phyloP scores from a whole-genome alignment of 2,113 vertebrate species.

The Canis aureus region DNA sequence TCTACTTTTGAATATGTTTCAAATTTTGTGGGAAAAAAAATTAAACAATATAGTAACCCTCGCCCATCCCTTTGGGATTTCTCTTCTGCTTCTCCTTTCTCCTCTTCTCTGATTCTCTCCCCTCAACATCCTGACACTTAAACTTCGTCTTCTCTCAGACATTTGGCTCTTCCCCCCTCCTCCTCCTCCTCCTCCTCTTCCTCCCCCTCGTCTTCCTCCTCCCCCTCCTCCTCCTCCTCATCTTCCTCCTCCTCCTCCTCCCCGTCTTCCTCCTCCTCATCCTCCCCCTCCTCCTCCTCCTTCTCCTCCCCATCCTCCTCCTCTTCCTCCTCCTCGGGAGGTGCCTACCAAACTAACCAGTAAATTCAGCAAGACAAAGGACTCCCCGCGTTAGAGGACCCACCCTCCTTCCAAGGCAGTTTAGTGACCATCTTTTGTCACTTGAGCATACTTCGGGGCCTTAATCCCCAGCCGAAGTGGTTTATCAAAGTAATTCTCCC shows the following conservation, averaged over 20 bases:
- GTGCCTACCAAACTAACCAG: not conserved
- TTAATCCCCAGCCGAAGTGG: slow-evolving; percentile 77
- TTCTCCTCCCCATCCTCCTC: no score
- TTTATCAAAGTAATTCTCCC: slow-evolving; percentile 81
- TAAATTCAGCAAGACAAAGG: slow-evolving; percentile 71
- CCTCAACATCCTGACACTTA: not conserved
- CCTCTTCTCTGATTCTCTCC: not conserved
- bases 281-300: not conserved
- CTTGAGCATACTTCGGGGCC: slow-evolving; percentile 62
- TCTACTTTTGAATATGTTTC: slow-evolving; percentile 41
- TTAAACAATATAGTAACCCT: not conserved
- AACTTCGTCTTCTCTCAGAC: not conserved
- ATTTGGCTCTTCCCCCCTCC: not conserved
- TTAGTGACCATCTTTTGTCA: slow-evolving; percentile 70
- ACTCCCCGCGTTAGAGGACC: not conserved
- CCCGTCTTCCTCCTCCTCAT: not conserved
- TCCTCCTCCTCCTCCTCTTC: not conserved
- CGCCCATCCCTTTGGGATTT: not conserved
- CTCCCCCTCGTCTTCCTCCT: not conserved
- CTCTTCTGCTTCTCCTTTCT: not conserved
- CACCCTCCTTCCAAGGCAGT: slow-evolving; percentile 46
- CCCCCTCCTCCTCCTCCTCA: not conserved
- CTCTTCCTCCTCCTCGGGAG: not conserved
- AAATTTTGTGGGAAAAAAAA: not conserved
- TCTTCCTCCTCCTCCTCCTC: not conserved